phyloP scores from a whole-genome alignment of 1,140 invertebrate species.

The Papilio machaon region DNA sequence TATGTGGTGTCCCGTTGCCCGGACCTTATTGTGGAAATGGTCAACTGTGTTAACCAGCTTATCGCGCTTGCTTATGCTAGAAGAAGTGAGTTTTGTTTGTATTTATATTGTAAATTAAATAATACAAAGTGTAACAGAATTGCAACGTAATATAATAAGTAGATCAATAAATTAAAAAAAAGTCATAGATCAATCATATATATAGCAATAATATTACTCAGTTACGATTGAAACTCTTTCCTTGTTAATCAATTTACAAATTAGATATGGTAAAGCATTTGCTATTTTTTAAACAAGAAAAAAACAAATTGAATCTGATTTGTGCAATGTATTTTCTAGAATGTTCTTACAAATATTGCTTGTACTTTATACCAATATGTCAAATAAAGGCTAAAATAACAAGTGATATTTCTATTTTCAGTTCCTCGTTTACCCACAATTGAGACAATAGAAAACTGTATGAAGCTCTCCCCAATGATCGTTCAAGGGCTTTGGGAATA shows the following conservation, averaged over 20 bases:
- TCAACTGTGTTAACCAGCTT: constrained; percentile 96
- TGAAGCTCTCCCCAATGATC: constrained; percentile 98
- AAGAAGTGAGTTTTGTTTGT: constrained; percentile 85
- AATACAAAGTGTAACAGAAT: neutral
- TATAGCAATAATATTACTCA: neutral
- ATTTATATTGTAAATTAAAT: neutral
- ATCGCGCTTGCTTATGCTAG: constrained; percentile 95
- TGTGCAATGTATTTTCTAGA: neutral
- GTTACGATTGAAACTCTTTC: neutral
- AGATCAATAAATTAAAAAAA: too few relatives aligned
- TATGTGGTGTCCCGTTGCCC: constrained; percentile 97
- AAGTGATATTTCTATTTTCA: constrained; percentile 66
- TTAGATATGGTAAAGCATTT: neutral
- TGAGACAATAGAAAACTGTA: constrained; percentile 98
- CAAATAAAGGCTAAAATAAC: neutral
- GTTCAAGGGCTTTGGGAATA: constrained; percentile 98
- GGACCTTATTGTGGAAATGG: constrained; percentile 98
- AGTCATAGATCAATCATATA: too few relatives aligned
- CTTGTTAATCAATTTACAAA: neutral
- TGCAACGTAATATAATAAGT: too few relatives aligned
- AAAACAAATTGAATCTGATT: neutral
- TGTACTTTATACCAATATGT: neutral
- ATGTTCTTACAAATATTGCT: neutral
- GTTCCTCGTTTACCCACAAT: constrained; percentile 92
- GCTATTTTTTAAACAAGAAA: neutral